Evolutionary conservation across 2,113 vertebrate species (phyloP).

Genomic region (Seriola quinqueradiata): DNA sequence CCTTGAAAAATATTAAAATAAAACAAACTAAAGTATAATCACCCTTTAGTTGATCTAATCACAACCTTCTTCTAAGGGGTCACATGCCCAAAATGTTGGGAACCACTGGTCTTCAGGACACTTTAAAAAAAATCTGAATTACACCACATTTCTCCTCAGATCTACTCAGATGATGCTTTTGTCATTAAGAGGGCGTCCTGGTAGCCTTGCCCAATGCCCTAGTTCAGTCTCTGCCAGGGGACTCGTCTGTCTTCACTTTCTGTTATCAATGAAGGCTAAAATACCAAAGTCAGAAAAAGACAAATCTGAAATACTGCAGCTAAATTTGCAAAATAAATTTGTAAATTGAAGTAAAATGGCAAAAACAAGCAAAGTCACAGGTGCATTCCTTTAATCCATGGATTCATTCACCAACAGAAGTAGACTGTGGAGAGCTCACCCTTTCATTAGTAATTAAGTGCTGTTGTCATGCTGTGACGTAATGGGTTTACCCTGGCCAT

Average conservation of each 20-base stretch:
- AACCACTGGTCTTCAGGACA: too few species aligned
- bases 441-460: constrained; percentile 68
- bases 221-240: too few species aligned
- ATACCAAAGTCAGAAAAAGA: neutral
- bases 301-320: neutral
- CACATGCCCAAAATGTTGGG: too few species aligned
- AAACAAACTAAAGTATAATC: neutral
- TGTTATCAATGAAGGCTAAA: too few species aligned
- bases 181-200: too few species aligned
- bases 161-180: neutral
- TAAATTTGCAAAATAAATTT: neutral
- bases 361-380: neutral
- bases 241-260: too few species aligned
- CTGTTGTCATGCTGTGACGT: constrained; percentile 67
- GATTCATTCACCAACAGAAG: neutral
- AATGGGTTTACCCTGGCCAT: constrained; percentile 50
- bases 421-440: constrained; percentile 35
- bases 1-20: neutral
- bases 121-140: too few species aligned
- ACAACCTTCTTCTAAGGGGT: too few species aligned
- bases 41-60: too few species aligned
- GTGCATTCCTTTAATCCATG: neutral
- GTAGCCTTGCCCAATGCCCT: too few species aligned
- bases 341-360: neutral
- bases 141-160: too few species aligned